Evolutionary conservation across 1,140 invertebrate genomes (phyloP).

Genomic region (Meloidogyne exigua): DNA sequence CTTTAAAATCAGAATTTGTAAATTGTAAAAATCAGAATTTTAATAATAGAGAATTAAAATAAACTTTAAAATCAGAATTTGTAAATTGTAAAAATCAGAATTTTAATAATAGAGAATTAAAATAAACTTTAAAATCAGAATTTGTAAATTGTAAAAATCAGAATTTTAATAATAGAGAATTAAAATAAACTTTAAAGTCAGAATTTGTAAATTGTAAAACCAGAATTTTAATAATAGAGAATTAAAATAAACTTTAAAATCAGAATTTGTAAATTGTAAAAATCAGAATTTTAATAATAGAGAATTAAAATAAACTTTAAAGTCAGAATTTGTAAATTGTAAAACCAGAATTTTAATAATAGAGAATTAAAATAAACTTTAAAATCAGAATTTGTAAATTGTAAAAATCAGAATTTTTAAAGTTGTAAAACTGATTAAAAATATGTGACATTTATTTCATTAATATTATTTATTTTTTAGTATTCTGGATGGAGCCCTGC

Average conservation of each 20-base stretch:
- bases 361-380: background rate
- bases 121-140: background rate
- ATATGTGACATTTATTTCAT: background rate
- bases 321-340: background rate
- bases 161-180: too few relatives aligned
- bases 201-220: background rate
- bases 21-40: background rate
- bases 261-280: background rate
- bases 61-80: constrained; percentile 8
- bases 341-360: too few relatives aligned
- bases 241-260: background rate
- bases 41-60: too few relatives aligned
- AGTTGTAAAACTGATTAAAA: background rate
- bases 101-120: too few relatives aligned
- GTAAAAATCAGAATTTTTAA: too few relatives aligned
- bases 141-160: background rate
- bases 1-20: background rate
- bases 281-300: too few relatives aligned
- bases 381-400: constrained; percentile 11
- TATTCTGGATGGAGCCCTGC: constrained; percentile 50
- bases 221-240: background rate
- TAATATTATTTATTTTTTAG: constrained; percentile 25
- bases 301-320: background rate
- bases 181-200: background rate
- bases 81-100: background rate